These are phyloP conservation scores for Hydropotes inermis DNA, from an alignment of 2,113 vertebrate genomes.

Conservation along the genomic window DNA sequence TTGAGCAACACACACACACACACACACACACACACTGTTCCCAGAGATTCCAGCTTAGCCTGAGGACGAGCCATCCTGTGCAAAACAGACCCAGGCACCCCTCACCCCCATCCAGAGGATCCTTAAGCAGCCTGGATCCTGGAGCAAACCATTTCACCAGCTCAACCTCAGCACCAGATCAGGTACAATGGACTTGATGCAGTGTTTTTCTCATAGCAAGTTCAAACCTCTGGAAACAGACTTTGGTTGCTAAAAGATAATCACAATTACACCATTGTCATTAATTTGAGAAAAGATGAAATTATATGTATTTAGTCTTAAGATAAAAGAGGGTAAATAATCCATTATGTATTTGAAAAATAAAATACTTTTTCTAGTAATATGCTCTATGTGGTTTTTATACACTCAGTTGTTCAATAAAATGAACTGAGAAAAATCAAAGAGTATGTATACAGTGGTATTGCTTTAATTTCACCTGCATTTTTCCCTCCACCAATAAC, in stretches of 20 bases:
- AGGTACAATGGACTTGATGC: background rate
- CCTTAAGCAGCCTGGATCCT: background rate
- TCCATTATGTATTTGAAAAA: conserved; percentile 50
- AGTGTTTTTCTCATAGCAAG: background rate
- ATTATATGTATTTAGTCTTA: conserved; percentile 22
- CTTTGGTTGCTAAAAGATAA: conserved; percentile 22
- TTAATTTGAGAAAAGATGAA: conserved; percentile 36
- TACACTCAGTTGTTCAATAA: conserved; percentile 9
- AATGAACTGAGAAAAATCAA: background rate
- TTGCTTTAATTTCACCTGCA: background rate
- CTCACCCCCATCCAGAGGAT: background rate
- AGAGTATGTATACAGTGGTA: background rate
- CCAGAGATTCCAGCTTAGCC: background rate
- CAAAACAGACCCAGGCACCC: background rate
- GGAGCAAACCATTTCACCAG: background rate
- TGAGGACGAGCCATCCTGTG: background rate
- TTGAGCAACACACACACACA: background rate
- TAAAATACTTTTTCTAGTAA: conserved; percentile 47
- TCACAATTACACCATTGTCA: background rate
- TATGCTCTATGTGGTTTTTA: conserved; percentile 2
- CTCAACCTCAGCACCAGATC: background rate
- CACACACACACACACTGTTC: background rate
- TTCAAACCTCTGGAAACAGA: background rate
- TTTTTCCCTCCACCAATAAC: background rate
- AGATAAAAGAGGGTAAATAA: conserved; percentile 32